Conservation (phyloP, 2,888 invertebrate genomes). For the Pycnomerus fuliginosus region DNA sequence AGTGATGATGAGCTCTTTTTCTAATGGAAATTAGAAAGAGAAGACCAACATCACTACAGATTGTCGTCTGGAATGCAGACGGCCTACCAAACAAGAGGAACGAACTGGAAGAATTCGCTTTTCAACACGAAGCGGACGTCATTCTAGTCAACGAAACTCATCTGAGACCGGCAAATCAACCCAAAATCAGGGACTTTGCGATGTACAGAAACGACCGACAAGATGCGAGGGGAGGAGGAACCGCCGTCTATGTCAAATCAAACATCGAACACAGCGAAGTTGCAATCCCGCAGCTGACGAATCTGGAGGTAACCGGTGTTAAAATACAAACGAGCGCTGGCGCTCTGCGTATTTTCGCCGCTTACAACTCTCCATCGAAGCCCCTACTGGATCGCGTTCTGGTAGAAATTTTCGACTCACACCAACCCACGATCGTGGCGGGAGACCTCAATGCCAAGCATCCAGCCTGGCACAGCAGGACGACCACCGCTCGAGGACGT, state of each 20-base stretch:
- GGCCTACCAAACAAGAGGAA: conserved; percentile 1
- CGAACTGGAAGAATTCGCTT: conserved; percentile 10
- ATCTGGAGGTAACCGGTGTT: conserved; percentile 7
- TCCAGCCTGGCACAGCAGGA: neutral
- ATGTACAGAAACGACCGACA: conserved; percentile 13
- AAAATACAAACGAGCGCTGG: conserved; percentile 1
- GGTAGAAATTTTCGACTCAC: neutral
- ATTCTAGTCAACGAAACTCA: conserved; percentile 18
- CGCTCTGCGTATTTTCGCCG: neutral
- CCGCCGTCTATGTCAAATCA: conserved; percentile 16
- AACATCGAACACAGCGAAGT: conserved; percentile 8
- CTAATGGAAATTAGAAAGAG: too few relatives aligned
- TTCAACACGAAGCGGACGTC: conserved; percentile 12
- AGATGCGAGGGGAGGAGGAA: conserved; percentile 16
- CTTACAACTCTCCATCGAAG: conserved; percentile 7
- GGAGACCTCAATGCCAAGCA: conserved; percentile 24
- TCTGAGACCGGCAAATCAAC: conserved; percentile 4
- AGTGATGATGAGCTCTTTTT: too few relatives aligned
- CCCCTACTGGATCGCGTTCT: neutral
- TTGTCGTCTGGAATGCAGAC: conserved; percentile 4
- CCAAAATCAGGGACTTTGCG: conserved; percentile 13
- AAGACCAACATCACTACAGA: too few relatives aligned
- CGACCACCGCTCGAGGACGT: neutral
- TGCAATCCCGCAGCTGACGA: neutral
- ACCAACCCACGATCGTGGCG: neutral